These are phyloP conservation scores for Sebastes schlegelii DNA, from an alignment of 2,113 vertebrate genomes.

Conservation along the genomic window DNA sequence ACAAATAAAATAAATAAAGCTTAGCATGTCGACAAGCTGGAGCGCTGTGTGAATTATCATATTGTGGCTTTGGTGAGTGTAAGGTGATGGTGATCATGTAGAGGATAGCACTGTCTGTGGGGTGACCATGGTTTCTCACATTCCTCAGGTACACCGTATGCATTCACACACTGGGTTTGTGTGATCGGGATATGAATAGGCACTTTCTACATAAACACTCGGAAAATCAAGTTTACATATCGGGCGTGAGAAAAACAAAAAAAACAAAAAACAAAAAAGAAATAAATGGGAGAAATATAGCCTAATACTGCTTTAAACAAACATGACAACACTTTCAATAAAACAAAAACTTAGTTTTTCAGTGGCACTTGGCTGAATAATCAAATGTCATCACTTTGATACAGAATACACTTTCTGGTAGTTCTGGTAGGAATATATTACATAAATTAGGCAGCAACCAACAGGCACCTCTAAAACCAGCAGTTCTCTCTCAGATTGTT, in stretches of 20 bases:
- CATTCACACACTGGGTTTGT: conserved; percentile 69
- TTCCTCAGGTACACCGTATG: conserved; percentile 63
- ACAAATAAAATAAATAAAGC: conserved; percentile 36
- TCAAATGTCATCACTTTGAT: conserved; percentile 64
- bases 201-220: conserved; percentile 86
- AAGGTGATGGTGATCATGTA: conserved; percentile 44
- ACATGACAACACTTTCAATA: conserved; percentile 48
- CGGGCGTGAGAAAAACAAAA: conserved; percentile 58
- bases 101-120: conserved; percentile 53
- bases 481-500: conserved; percentile 47
- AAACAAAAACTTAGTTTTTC: conserved; percentile 58
- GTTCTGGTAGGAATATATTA: conserved; percentile 48
- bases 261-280: conserved; percentile 36
- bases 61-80: conserved; percentile 43
- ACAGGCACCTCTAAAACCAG: conserved; percentile 59
- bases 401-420: conserved; percentile 64
- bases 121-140: conserved; percentile 46
- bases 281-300: conserved; percentile 56
- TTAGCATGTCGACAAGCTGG: conserved; percentile 60
- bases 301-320: conserved; percentile 40
- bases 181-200: conserved; percentile 81
- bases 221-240: conserved; percentile 67
- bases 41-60: conserved; percentile 38
- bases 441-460: conserved; percentile 65
- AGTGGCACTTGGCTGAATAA: conserved; percentile 78